A percentile compares a stretch with the other conserved stretches of the same genome.
These are phyloP conservation scores for Agonopterix heracliana DNA, from an alignment of 2,888 invertebrate genomes.

Conservation along the genomic window DNA sequence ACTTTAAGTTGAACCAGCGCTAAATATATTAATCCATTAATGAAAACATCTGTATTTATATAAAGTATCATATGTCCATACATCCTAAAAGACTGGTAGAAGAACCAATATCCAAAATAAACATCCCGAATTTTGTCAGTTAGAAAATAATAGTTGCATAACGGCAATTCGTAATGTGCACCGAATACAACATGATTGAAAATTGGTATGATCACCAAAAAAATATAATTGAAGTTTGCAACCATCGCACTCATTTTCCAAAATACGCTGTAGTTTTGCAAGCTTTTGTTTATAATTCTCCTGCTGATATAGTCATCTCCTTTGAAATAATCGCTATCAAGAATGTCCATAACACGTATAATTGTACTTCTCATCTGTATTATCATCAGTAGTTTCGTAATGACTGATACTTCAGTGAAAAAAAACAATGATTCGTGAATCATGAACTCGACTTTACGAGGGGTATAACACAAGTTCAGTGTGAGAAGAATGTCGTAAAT, in stretches of 20 bases:
- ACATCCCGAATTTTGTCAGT: slow-evolving; percentile 31
- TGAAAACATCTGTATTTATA: slow-evolving; percentile 44
- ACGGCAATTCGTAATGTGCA: slow-evolving; percentile 33
- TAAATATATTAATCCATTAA: slow-evolving; percentile 41
- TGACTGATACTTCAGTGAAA: slow-evolving; percentile 42
- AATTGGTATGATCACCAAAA: slow-evolving; percentile 34
- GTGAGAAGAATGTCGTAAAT: slow-evolving; percentile 43
- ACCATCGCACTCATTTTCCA: slow-evolving; percentile 29
- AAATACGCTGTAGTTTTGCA: slow-evolving; percentile 27
- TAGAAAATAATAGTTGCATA: slow-evolving; percentile 57
- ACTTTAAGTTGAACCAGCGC: slow-evolving; percentile 42
- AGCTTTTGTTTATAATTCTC: slow-evolving; percentile 28
- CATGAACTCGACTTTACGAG: slow-evolving; percentile 41
- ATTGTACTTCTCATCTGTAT: slow-evolving; percentile 39
- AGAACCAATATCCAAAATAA: slow-evolving; percentile 37
- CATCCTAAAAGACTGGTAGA: slow-evolving; percentile 50
- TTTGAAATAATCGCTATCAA: slow-evolving; percentile 42
- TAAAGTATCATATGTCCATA: slow-evolving; percentile 57
- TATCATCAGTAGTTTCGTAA: slow-evolving; percentile 45
- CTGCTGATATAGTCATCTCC: slow-evolving; percentile 30
- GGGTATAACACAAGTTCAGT: slow-evolving; percentile 45
- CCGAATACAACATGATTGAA: slow-evolving; percentile 26
- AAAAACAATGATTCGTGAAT: slow-evolving; percentile 51
- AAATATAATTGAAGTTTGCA: slow-evolving; percentile 32
- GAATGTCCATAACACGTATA: slow-evolving; percentile 33